Evolutionary conservation across 2,113 vertebrate species (phyloP), one percentile per base, ranked within the genome.

Genomic region (Numida meleagris): DNA sequence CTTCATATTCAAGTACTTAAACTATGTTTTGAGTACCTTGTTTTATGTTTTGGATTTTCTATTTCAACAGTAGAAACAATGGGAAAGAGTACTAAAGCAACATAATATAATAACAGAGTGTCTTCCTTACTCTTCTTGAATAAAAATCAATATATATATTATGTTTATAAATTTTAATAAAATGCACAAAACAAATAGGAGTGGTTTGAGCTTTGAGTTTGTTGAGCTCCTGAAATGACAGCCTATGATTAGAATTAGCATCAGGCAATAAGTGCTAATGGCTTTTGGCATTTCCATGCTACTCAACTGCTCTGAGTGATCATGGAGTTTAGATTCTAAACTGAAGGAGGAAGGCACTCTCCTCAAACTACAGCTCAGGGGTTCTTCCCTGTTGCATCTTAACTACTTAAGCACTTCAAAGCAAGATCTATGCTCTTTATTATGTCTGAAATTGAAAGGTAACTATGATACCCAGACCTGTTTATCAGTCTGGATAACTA

Each of bases 331-430:
- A 63, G 27, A 36, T 6, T 67, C 20, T 51, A 25, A 79, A 68
- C 0, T 36, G 20, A 31, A 76, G 23, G n/a, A 46, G 36, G 0
- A 1, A 86, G 80, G 55, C 1, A 0, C 34, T 61, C 42, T 53
- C 18, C 46, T 72, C 34, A 45, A 14, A 2, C 72, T 73, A 42
- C 29, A 57, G 33, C 23, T 85, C 43, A 29, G 45, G 46, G 11
- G 3, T 23, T 36, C 66, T 68, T 82, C 36, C 14, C 36, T 63
- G 17, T 24, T 63, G 7, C 5, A 21, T 19, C 74, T 46, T 33
- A 89, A 43, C 38, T 82, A 33, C 38, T 40, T 63, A 19, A 34
- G 25, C 21, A 38, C 4, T 27, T 18, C n/a, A n/a, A 70, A 40
- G 59, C 29, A 36, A 62, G 29, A 57, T 14, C 55, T 36, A 23